Conservation (phyloP, 2,888 invertebrate species). For the Bimastos eiseni region DNA sequence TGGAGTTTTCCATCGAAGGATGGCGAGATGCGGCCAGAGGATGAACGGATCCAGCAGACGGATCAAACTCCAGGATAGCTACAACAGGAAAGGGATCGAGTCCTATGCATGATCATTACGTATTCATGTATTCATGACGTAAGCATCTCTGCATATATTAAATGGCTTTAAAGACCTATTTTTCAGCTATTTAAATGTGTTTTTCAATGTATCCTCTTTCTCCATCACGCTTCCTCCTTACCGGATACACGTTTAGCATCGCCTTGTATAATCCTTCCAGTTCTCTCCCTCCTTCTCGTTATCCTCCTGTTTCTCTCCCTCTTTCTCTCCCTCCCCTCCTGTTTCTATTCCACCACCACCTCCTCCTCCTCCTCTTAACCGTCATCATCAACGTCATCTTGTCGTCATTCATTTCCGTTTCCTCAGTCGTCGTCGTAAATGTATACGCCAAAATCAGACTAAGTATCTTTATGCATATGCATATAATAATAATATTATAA, state of each 20-base stretch:
- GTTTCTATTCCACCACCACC: background rate
- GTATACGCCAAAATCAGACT: background rate
- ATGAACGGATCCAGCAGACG: background rate
- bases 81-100: background rate
- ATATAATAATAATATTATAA: no score
- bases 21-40: background rate
- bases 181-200: no score
- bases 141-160: background rate
- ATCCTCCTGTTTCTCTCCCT: background rate
- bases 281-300: no score
- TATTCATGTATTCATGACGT: background rate
- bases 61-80: conserved; percentile 8
- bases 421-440: background rate
- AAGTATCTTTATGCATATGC: background rate
- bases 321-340: background rate
- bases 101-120: background rate
- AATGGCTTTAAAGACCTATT: no score
- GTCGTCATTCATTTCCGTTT: background rate
- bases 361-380: background rate
- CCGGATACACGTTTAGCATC: no score
- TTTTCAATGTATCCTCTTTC: no score
- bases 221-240: no score
- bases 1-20: background rate
- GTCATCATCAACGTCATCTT: background rate
- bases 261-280: background rate